Conservation (phyloP, 1,140 invertebrate genomes). For the Cryptotermes secundus region DNA sequence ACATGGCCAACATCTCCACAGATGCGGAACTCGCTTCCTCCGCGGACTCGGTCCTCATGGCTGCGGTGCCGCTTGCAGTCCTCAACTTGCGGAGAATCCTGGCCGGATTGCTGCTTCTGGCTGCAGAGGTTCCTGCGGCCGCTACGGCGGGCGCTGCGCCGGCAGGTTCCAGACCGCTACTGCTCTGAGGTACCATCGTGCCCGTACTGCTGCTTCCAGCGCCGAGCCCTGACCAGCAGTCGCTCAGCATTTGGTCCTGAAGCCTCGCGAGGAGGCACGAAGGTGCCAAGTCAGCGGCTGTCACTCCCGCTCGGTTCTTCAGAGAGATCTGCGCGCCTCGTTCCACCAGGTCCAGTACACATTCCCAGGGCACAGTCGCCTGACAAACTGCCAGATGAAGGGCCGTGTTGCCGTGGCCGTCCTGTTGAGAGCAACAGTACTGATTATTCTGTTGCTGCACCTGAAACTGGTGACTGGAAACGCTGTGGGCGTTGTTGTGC, state of each 20-base stretch:
- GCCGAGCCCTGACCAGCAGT: slow-evolving; percentile 47
- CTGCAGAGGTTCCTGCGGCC: neutral
- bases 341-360: slow-evolving; percentile 54
- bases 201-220: neutral
- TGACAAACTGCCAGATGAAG: slow-evolving; percentile 57
- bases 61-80: slow-evolving; percentile 27
- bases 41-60: slow-evolving; percentile 34
- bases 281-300: slow-evolving; percentile 50
- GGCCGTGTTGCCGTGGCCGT: slow-evolving; percentile 56
- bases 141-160: neutral
- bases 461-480: no score
- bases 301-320: slow-evolving; percentile 49
- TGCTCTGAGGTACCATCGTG: neutral
- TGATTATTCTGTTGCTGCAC: neutral
- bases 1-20: slow-evolving; percentile 38
- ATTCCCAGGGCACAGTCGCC: slow-evolving; percentile 53
- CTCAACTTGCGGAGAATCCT: slow-evolving; percentile 39
- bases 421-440: slow-evolving; percentile 41
- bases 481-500: no score
- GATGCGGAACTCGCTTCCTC: slow-evolving; percentile 40
- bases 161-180: neutral
- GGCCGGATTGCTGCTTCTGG: slow-evolving; percentile 33
- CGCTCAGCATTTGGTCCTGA: slow-evolving; percentile 50
- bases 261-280: slow-evolving; percentile 47
- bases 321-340: slow-evolving; percentile 52